Evolutionary conservation across 2,113 vertebrate genomes (phyloP).

Genomic region (Apaloderma vittatum): DNA sequence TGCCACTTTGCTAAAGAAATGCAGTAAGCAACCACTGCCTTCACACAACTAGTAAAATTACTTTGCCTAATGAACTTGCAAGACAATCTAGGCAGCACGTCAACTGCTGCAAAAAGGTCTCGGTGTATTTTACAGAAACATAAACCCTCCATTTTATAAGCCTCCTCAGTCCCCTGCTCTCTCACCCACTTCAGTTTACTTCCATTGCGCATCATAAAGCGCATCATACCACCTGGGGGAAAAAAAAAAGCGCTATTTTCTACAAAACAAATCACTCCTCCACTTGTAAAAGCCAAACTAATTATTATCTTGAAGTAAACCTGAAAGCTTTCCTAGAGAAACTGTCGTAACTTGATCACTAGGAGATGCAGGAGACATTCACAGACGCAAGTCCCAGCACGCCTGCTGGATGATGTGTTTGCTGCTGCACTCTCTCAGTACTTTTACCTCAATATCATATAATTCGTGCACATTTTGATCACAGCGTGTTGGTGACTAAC

Average conservation of each 20-base stretch:
- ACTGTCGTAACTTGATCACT: neutral
- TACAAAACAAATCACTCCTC: neutral
- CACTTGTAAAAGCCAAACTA: neutral
- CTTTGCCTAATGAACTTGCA: neutral
- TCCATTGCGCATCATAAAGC: neutral
- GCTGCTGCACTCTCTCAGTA: neutral
- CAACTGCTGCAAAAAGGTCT: neutral
- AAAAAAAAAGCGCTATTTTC: neutral
- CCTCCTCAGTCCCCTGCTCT: neutral
- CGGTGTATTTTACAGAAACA: neutral
- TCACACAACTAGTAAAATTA: neutral
- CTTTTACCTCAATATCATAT: neutral
- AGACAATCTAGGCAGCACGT: neutral
- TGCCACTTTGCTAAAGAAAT: neutral
- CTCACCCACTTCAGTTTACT: neutral
- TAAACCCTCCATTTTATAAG: neutral
- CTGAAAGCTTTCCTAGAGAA: neutral
- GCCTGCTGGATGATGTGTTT: neutral
- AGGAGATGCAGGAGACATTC: neutral
- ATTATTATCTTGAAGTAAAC: neutral
- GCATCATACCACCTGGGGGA: neutral
- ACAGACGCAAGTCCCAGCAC: neutral
- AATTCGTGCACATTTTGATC: neutral
- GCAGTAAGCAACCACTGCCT: neutral
- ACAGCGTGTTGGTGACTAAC: neutral